These are phyloP conservation scores for Myzus persicae DNA, from an alignment of 1,140 invertebrate species.

Conservation along the genomic window DNA sequence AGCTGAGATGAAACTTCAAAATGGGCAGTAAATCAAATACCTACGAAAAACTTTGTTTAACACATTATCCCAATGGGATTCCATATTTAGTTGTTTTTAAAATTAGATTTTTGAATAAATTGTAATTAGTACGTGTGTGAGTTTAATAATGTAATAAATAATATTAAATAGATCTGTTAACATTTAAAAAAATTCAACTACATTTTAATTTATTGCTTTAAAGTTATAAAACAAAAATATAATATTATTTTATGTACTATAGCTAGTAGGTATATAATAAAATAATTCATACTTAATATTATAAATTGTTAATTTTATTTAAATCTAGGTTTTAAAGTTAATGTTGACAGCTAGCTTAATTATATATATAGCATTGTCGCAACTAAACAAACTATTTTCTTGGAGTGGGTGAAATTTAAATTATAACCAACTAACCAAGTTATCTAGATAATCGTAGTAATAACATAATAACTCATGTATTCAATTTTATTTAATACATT, in stretches of 20 bases:
- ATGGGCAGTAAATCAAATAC: slow-evolving; percentile 18
- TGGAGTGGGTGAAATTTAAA: not conserved
- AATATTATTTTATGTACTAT: not conserved
- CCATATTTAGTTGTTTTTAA: slow-evolving; percentile 27
- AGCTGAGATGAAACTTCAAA: not conserved
- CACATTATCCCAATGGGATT: slow-evolving; percentile 21
- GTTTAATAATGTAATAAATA: not conserved
- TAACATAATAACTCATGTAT: not conserved
- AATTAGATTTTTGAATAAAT: slow-evolving; percentile 34
- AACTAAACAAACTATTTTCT: not conserved
- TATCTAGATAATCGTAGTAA: not conserved
- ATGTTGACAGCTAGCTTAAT: not conserved
- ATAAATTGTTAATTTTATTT: not conserved
- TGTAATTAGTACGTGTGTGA: not conserved
- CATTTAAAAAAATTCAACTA: not conserved
- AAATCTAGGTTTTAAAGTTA: not conserved
- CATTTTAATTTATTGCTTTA: not conserved
- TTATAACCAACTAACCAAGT: not conserved
- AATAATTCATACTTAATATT: not conserved
- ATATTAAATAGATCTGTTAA: not conserved
- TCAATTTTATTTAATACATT: not conserved
- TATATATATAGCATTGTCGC: not conserved
- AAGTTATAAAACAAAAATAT: not conserved
- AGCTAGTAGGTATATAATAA: not conserved
- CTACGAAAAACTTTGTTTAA: slow-evolving; percentile 18